Evolutionary conservation across 1,140 invertebrate species (phyloP).

Genomic region (Drosophila subobscura): DNA sequence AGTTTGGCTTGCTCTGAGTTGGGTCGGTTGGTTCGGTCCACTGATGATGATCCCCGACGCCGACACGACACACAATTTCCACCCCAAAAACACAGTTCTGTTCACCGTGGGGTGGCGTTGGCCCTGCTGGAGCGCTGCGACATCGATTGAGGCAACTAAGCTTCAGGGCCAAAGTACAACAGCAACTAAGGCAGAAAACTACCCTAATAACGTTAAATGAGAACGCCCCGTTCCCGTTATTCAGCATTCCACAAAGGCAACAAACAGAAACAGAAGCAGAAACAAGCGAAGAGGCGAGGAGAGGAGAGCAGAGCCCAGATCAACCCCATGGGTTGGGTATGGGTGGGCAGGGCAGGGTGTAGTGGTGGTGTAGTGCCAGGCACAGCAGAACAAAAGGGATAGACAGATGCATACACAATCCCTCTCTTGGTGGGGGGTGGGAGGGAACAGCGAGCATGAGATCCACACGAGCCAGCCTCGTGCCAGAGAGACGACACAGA

Average conservation of each 20-base stretch:
- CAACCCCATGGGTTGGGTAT: neutral
- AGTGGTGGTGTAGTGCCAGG: too few species aligned
- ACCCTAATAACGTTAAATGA: constrained; percentile 60
- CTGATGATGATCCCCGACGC: constrained; percentile 48
- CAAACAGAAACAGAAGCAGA: constrained; percentile 9
- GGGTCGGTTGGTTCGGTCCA: constrained; percentile 37
- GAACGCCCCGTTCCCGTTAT: constrained; percentile 39
- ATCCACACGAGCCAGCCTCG: constrained; percentile 53
- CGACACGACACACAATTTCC: constrained; percentile 55
- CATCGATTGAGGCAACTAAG: constrained; percentile 78
- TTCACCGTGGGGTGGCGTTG: constrained; percentile 37
- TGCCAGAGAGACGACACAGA: constrained; percentile 7
- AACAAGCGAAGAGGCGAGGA: neutral
- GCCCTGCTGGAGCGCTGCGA: constrained; percentile 39
- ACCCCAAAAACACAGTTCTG: constrained; percentile 52
- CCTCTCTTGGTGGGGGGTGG: constrained; percentile 6
- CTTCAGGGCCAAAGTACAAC: constrained; percentile 71
- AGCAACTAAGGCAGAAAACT: constrained; percentile 57
- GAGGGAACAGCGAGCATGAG: constrained; percentile 39
- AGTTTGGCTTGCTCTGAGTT: constrained; percentile 9
- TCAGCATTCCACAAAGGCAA: constrained; percentile 22
- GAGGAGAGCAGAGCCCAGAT: constrained; percentile 22
- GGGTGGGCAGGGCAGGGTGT: too few species aligned
- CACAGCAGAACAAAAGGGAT: constrained; percentile 21
- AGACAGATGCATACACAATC: constrained; percentile 17